Evolutionary conservation across 1,140 invertebrate genomes (phyloP), one percentile per base, ranked within the genome.

Genomic region (Hyles vespertilio): DNA sequence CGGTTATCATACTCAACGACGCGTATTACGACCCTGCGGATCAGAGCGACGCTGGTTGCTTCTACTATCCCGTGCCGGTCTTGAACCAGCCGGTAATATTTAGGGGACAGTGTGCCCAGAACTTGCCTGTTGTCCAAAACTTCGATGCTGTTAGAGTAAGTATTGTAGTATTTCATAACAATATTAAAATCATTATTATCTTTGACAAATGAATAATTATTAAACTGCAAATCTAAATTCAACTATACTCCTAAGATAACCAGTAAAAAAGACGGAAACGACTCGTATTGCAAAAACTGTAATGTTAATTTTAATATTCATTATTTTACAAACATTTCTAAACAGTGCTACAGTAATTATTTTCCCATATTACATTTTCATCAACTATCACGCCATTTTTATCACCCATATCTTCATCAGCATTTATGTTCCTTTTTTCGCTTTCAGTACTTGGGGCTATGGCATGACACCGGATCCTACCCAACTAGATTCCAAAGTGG

Each of bases 361-460:
- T 11, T n/a, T 52, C 34, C 51, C 51, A 7, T 52, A 52, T n/a
- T 52, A 34, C 10, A 52, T 52, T 12, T 40, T 36, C 11, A 52
- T 32, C 51, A 52, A 8, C 7, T 45, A 45, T n/a, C 2, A 45
- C 43, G 43, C 43, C 43, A 45, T 1, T 45, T 45, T 8, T n/a
- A 8, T 45, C 46, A 47, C 10, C 10, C 5, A 7, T 10, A n/a
- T 43, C 3, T 36, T 40, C 36, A 5, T 40, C 36, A 5, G 36
- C 8, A 5, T 40, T 5, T 40, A 40, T 5, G 4, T 5, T 5
- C 1, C 36, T 5, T 8, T 8, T 8, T 8, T 40, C 36, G 8
- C 8, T 78, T 77, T 44, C 69, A 87, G 86, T 87, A 86, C 52
- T 56, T 72, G 45, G 81, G 81, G 5, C 50, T 69, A 12, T 89